These are phyloP conservation scores for Stichodactyla helianthus DNA, from an alignment of 64 coral and sea anemone genomes.

Conservation along the genomic window DNA sequence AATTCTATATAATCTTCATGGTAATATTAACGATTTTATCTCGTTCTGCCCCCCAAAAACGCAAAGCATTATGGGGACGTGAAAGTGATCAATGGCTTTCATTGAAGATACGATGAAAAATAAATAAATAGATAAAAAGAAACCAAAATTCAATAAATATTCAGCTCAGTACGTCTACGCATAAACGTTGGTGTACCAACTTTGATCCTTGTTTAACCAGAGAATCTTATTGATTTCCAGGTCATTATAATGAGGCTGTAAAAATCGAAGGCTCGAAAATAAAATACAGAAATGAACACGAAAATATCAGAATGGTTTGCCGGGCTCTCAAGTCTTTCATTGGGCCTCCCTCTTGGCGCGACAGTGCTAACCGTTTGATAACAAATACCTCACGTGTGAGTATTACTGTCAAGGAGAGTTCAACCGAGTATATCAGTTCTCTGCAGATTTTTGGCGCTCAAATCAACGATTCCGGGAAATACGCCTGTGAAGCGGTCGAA, in stretches of 20 bases:
- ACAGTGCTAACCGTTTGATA: background rate
- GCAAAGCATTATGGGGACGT: too few species aligned
- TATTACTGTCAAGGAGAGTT: background rate
- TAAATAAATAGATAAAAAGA: too few species aligned
- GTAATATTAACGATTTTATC: too few species aligned
- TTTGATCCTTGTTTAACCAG: background rate
- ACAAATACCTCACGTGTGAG: background rate
- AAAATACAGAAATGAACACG: background rate
- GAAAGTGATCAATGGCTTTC: too few species aligned
- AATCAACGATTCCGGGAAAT: background rate
- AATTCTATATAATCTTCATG: too few species aligned
- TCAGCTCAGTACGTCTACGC: background rate
- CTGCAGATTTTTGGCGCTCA: background rate
- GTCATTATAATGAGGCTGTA: background rate
- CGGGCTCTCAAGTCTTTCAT: background rate
- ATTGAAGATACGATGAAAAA: too few species aligned
- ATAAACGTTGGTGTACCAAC: background rate
- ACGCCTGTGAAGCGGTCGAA: background rate
- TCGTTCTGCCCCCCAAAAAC: too few species aligned
- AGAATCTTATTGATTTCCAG: background rate
- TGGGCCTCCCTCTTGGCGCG: constrained; percentile 3
- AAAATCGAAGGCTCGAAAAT: background rate
- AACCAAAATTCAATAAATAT: too few species aligned
- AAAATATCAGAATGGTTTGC: background rate
- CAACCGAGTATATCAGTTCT: background rate